Base-by-base conservation (phyloP, 2,888 invertebrate genomes). In the Chouioia cunea region DNA sequence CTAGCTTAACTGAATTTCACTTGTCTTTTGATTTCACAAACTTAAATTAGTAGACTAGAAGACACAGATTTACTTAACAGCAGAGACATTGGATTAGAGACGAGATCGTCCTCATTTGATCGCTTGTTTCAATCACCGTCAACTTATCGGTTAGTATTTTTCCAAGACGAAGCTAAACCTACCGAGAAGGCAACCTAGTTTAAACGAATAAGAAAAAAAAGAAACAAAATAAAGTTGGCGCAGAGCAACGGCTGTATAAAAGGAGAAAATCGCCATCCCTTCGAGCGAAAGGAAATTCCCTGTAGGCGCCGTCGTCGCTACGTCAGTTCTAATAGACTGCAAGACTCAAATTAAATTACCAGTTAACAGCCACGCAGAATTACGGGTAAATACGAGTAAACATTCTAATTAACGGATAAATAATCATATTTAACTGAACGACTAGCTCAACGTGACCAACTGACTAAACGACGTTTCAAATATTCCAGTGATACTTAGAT, bases 311-410 rank as follows among this genome's bases (percentile, higher is more conserved):
- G 46, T 47, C 47, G 22, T 23, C 50, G 14, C 36, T 46, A 27
- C 65, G 66, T 60, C 58, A 46, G 53, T 57, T 70, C 64, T 65
- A 74, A 70, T 72, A 57, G 62, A 54, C 56, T 66, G 53, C 58
- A 46, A 59, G 23, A 46, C 65, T 64, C 57, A 67, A 74, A 72
- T 74, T 67, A 59, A 74, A 70, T 74, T 70, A 74, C 36, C 52
- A 57, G 53, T 20, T 70, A 66, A 70, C 52, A 62, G 46, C 60
- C 14, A 15, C 36, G 56, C 46, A 43, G 64, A 72, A 72, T 72
- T 70, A 65, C 65, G n/a, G n/a, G n/a, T n/a, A n/a, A n/a, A n/a
- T n/a, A n/a, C 67, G 57, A n/a, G 36, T 67, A 74, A 70, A 72
- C 65, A 70, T 70, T 63, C 56, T 65, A 67, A 71, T 74, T 74